phyloP scores from a whole-genome alignment of 1,140 invertebrate species.

The Drosophila arizonae region DNA sequence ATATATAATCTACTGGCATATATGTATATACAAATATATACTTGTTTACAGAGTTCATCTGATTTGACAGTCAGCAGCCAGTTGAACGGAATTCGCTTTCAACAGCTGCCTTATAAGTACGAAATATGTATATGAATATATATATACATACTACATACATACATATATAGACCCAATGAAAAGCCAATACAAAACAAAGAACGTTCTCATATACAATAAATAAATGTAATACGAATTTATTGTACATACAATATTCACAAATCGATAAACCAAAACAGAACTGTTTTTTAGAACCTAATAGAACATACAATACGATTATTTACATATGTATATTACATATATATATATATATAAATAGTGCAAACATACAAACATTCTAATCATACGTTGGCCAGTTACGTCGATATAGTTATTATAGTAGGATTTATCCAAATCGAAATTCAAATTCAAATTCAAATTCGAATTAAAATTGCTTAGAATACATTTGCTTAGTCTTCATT shows the following conservation, averaged over 20 bases:
- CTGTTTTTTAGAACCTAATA: slow-evolving; percentile 51
- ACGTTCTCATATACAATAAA: slow-evolving; percentile 62
- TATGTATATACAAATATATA: background rate
- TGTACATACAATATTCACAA: slow-evolving; percentile 70
- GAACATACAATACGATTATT: slow-evolving; percentile 6
- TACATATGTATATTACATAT: slow-evolving; percentile 3
- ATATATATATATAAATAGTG: background rate
- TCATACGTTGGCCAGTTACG: slow-evolving; percentile 15
- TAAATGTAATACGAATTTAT: slow-evolving; percentile 75
- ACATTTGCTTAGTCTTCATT: slow-evolving; percentile 34
- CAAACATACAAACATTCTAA: slow-evolving; percentile 12
- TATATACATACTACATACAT: background rate
- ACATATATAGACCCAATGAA: background rate
- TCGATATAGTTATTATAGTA: slow-evolving; percentile 16
- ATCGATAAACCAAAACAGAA: slow-evolving; percentile 38
- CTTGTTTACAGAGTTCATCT: slow-evolving; percentile 8
- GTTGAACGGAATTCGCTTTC: slow-evolving; percentile 20
- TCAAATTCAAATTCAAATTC: slow-evolving; percentile 9
- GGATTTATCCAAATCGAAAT: slow-evolving; percentile 11
- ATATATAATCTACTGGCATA: background rate
- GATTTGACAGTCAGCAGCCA: slow-evolving; percentile 11
- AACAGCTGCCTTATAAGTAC: slow-evolving; percentile 23
- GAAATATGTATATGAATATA: slow-evolving; percentile 3
- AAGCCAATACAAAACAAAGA: slow-evolving; percentile 2
- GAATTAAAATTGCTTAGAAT: slow-evolving; percentile 28